Conservation (phyloP, 2,797 vertebrate species). For the Hapalemur alaotrensis region DNA sequence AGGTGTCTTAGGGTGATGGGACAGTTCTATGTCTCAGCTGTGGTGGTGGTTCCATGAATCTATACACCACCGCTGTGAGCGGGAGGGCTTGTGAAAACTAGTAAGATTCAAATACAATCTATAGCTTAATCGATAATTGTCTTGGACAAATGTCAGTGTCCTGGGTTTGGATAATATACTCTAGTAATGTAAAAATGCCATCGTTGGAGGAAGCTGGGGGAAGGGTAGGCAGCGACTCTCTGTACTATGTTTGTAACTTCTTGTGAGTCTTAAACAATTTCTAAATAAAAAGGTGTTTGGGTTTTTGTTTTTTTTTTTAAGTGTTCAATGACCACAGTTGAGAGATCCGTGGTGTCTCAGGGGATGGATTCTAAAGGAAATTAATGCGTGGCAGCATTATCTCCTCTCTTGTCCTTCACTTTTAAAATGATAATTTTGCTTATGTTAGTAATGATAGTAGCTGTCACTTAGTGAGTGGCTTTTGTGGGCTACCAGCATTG, state of each 20-base stretch:
- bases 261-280: background rate
- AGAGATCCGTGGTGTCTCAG: background rate
- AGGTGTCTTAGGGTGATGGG: too few species aligned
- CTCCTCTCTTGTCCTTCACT: background rate
- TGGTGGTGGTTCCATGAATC: fast-evolving
- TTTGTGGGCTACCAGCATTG: fast-evolving
- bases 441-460: background rate
- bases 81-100: background rate
- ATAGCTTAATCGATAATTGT: fast-evolving
- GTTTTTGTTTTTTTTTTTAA: background rate
- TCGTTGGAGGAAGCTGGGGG: background rate
- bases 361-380: background rate
- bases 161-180: fast-evolving
- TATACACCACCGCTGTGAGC: fast-evolving
- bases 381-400: background rate
- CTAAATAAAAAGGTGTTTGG: background rate
- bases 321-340: background rate
- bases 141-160: fast-evolving
- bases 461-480: background rate
- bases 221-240: too few species aligned
- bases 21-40: fast-evolving
- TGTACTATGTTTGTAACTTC: too few species aligned
- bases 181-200: fast-evolving
- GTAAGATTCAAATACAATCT: background rate
- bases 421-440: background rate